Base-by-base conservation (phyloP, 2,888 invertebrate species). In the Strigamia transsilvanica region DNA sequence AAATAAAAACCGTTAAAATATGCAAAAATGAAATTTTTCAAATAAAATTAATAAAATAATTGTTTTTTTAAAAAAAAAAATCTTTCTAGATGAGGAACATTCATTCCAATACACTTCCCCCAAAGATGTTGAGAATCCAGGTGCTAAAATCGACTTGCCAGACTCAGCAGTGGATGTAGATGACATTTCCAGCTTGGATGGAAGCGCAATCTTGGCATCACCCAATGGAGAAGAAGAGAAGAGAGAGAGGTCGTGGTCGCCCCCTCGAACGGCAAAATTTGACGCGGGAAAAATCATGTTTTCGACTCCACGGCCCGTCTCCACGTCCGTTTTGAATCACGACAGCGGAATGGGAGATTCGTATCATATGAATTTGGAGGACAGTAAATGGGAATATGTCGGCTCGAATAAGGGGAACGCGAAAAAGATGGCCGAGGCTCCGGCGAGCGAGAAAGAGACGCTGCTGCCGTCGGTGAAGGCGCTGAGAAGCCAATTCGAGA, bases 381-480 rank as follows among this genome's bases (percentile, higher is more conserved):
- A 23, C n/a, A 77, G 78, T 12, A 38, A 73, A 73, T 77, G 32
- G 78, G 78, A 77, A 15, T 32, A 77, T 27, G 32, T 38, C 18
- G 78, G 32, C 18, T 4, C n/a, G 32, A 15, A 15, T 23, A 10
- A 9, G 21, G 18, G 18, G 21, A 18, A 9, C 38, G 18, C 13
- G 2, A 38, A 38, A 9, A 38, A 38, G 38, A 38, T 38, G 6
- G 38, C 38, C 10, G 38, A 0, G 6, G 9, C 38, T 10, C 9
- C 6, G 0, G 38, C 10, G 38, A 38, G 38, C 27, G 32, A 34
- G 32, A 56, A n/a, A 18, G 18, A 56, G 7, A 56, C 56, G 21
- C 21, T 56, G 10, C 84, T 85, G 42, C 86, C 86, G 6, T 86
- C 85, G 4, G 86, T 86, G 27, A 84, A 84, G 78, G 85, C 85